Percentiles rank a stretch among this genome's conserved stretches.
Conservation (phyloP, 2,888 invertebrate genomes). For the Cremastinae sp. region DNA sequence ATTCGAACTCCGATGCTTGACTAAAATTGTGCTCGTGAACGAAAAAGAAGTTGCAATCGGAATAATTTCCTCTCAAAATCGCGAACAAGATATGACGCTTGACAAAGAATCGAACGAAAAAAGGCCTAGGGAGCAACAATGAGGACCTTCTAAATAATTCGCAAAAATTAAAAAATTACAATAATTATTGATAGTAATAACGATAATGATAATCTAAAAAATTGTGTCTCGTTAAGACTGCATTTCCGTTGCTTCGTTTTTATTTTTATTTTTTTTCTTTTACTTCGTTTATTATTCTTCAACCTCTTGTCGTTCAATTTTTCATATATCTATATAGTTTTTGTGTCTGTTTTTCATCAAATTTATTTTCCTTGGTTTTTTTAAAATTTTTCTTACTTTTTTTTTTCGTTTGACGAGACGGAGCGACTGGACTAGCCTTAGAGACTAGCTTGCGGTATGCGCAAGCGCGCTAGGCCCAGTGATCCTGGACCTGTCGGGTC, state of each 20-base stretch:
- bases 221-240: conserved; percentile 22
- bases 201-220: conserved; percentile 41
- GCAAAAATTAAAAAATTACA: conserved; percentile 33
- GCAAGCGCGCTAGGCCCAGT: conserved; percentile 79
- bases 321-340: conserved; percentile 23
- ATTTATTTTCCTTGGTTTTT: conserved; percentile 13
- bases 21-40: not conserved
- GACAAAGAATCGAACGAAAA: conserved; percentile 3
- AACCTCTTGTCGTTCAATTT: conserved; percentile 9
- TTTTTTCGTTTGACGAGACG: conserved; percentile 70
- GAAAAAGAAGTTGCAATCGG: not conserved
- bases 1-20: not conserved
- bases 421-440: conserved; percentile 79
- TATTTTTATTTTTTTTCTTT: conserved; percentile 35
- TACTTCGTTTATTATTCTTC: conserved; percentile 15
- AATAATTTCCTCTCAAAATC: not conserved
- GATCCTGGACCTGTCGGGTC: conserved; percentile 74
- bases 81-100: conserved; percentile 26
- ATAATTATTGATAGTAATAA: conserved; percentile 34
- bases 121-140: not conserved
- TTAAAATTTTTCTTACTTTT: conserved; percentile 21
- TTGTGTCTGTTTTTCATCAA: conserved; percentile 17
- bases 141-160: conserved; percentile 11
- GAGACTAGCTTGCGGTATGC: conserved; percentile 80
- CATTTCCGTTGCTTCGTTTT: conserved; percentile 13